Base-by-base conservation (phyloP, 2,888 invertebrate species). In the Ectropis crepuscularia region DNA sequence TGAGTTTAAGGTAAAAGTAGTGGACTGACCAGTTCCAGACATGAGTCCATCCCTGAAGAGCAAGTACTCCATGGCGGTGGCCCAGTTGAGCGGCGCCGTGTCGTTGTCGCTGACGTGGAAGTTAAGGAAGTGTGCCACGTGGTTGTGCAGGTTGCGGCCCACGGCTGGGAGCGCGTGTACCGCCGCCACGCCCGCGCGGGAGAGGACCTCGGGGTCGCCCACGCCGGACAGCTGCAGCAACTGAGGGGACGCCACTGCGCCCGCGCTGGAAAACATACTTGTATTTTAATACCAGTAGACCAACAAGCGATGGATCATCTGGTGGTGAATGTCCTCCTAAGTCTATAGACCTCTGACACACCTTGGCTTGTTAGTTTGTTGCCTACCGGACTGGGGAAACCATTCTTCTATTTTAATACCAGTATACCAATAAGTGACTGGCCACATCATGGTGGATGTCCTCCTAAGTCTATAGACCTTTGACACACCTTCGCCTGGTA, bases 161-260 rank as follows among this genome's bases (percentile, higher is more conserved):
- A 98, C 98, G 0, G 96, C 96, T 0, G 97, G 97, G 45, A 98
- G 92, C 77, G 95, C 91, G 74, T 96, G 96, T 2, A 97, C 87
- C 0, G 95, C 90, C 0, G 95, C 94, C 0, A 97, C 94, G 16
- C 96, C 94, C 0, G 93, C 94, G 68, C 91, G 88, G 9, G 93
- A 75, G 12, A 98, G 90, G 11, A 97, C 96, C 0, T 94, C 94
- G 2, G 94, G 94, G 39, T 96, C 96, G 0, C 98, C 98, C 9
- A 99, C 94, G 8, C 99, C 99, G 71, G 98, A 98, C 47, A 98
- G 94, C 78, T 99, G 94, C 10, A 99, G 94, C 51, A 99, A 92
- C 83, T 99, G 99, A 0, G 99, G 99, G 0, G 98, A 97, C 72
- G 98, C 99, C 0, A 99, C 97, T 9, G 99, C 97, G 0, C 99